A percentile compares a stretch with the other conserved stretches of the same genome.
Conservation (phyloP, 1,140 invertebrate genomes). For the Panagrolaimus sp. region DNA sequence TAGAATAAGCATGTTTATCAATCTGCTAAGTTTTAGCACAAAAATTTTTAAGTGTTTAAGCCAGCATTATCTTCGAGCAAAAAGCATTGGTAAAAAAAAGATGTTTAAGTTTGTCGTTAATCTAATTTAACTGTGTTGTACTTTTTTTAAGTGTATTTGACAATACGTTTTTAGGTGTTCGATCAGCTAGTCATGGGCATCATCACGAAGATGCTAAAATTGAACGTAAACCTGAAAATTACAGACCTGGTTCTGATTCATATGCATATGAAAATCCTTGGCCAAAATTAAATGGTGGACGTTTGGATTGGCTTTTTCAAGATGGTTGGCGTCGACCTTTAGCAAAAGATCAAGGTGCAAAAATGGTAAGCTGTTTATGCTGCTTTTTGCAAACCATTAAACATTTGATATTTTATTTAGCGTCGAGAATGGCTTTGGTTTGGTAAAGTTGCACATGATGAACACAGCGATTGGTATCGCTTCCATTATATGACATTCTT, state of each 20-base stretch:
- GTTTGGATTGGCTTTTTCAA: slow-evolving; percentile 57
- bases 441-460: slow-evolving; percentile 47
- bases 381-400: neutral
- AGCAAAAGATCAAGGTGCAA: slow-evolving; percentile 52
- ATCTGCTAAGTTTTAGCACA: too few species aligned
- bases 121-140: too few species aligned
- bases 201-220: slow-evolving; percentile 20
- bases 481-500: slow-evolving; percentile 49
- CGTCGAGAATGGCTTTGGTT: slow-evolving; percentile 55
- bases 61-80: too few species aligned
- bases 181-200: slow-evolving; percentile 10
- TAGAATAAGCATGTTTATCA: too few species aligned
- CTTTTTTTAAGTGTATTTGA: too few species aligned
- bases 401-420: slow-evolving; percentile 39
- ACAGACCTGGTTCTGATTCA: slow-evolving; percentile 54
- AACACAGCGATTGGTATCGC: slow-evolving; percentile 53
- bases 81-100: too few species aligned
- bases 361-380: slow-evolving; percentile 44
- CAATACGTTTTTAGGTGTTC: too few species aligned
- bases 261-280: slow-evolving; percentile 58
- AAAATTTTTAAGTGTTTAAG: too few species aligned
- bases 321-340: slow-evolving; percentile 57
- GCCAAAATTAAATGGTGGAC: slow-evolving; percentile 56
- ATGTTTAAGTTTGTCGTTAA: too few species aligned
- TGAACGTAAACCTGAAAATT: slow-evolving; percentile 28